A percentile compares a stretch with the other conserved stretches of the same genome.
Conservation (phyloP, 2,113 vertebrate genomes). For the Pedetes capensis region DNA sequence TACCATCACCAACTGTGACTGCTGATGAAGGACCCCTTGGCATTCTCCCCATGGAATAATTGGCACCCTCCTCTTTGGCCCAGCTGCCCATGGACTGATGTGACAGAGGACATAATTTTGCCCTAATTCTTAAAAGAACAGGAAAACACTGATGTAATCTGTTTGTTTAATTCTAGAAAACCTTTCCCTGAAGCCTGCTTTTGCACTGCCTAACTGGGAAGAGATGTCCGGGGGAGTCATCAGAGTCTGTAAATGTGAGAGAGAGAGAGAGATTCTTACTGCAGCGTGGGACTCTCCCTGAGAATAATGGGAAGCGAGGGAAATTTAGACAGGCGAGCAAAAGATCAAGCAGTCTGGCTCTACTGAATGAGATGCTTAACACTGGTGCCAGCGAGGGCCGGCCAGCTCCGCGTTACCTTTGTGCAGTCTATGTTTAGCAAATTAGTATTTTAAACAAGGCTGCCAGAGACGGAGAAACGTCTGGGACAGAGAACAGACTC, state of each 20-base stretch:
- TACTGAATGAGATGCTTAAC: neutral
- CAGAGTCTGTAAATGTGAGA: slow-evolving; percentile 38
- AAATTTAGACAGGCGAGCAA: neutral
- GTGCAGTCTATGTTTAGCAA: neutral
- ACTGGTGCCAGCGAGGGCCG: neutral
- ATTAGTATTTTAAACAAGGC: neutral
- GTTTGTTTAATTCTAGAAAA: slow-evolving; percentile 66
- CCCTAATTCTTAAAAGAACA: slow-evolving; percentile 63
- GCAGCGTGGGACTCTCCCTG: neutral
- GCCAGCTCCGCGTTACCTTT: neutral
- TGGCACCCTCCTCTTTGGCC: neutral
- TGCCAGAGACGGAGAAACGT: neutral
- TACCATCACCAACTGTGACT: neutral
- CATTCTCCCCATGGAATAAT: neutral
- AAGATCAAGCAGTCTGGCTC: neutral
- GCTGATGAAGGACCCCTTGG: neutral
- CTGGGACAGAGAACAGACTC: neutral
- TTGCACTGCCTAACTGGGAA: slow-evolving; percentile 18
- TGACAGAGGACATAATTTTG: slow-evolving; percentile 58
- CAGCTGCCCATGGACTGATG: neutral
- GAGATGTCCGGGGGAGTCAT: slow-evolving; percentile 41
- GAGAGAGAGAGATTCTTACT: slow-evolving; percentile 26
- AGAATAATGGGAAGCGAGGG: slow-evolving; percentile 5
- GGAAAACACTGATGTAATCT: slow-evolving; percentile 61
- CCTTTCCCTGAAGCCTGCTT: slow-evolving; percentile 55